These are phyloP conservation scores for Lepidocolaptes lacrymiger DNA, from an alignment of 2,797 vertebrate genomes.

Conservation along the genomic window DNA sequence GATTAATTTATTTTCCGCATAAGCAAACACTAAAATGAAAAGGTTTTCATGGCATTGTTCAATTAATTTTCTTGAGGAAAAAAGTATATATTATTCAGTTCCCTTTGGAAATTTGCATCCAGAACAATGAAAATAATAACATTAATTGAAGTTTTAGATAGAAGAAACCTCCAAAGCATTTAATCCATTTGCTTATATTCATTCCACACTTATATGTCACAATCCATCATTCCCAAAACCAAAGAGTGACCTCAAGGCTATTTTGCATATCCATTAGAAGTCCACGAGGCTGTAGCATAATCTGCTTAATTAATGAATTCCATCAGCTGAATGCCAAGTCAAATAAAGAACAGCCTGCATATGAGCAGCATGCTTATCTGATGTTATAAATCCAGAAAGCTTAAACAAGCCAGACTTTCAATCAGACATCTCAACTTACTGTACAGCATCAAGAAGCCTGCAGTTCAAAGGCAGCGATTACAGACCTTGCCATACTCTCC, in stretches of 20 bases:
- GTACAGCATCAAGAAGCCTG: not conserved
- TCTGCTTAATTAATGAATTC: conserved; percentile 55
- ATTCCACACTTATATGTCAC: not conserved
- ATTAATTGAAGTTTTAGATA: conserved; percentile 30
- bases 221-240: conserved; percentile 35
- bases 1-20: not conserved
- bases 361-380: conserved; percentile 1
- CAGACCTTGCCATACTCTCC: not conserved
- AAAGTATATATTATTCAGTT: not conserved
- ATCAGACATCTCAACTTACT: not conserved
- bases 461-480: not conserved
- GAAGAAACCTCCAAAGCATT: conserved; percentile 33
- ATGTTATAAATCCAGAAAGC: not conserved
- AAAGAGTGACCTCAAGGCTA: conserved; percentile 10
- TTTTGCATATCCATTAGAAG: conserved; percentile 35
- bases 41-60: not conserved
- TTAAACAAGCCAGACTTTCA: conserved; percentile 3
- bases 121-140: conserved; percentile 12
- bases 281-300: conserved; percentile 23
- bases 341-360: conserved; percentile 15
- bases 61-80: conserved; percentile 5
- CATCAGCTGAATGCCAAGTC: conserved; percentile 50
- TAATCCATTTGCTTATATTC: conserved; percentile 38
- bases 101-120: conserved; percentile 23
- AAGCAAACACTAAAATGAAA: not conserved